phyloP scores from a whole-genome alignment of 1,140 invertebrate genomes.

The Nasonia longicornis region DNA sequence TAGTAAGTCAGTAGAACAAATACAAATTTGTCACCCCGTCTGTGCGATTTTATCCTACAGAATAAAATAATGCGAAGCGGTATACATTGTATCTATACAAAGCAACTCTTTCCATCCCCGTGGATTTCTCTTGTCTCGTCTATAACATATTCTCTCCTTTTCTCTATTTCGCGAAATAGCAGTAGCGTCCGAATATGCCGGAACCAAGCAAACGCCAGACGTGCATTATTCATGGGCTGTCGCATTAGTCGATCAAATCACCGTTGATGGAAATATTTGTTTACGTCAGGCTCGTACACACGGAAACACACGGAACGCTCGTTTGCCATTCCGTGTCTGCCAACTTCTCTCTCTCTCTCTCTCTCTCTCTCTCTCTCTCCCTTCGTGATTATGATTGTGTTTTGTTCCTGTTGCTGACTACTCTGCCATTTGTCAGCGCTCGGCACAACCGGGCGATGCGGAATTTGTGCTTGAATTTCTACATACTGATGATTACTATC shows the following conservation, averaged over 20 bases:
- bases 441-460: not conserved
- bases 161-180: too few species aligned
- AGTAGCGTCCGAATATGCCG: not conserved
- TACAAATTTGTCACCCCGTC: too few species aligned
- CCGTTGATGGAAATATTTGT: slow-evolving; percentile 24
- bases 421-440: not conserved
- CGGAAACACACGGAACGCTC: not conserved
- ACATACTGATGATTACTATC: too few species aligned
- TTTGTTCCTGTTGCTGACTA: not conserved
- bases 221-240: slow-evolving; percentile 16
- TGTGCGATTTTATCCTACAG: too few species aligned
- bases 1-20: too few species aligned
- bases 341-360: not conserved
- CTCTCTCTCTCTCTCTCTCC: not conserved
- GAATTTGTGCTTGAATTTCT: too few species aligned
- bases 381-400: not conserved
- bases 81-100: too few species aligned
- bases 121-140: too few species aligned
- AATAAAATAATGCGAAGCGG: too few species aligned
- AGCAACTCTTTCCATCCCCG: too few species aligned
- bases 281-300: not conserved
- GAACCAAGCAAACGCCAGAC: slow-evolving; percentile 4
- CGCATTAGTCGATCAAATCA: slow-evolving; percentile 29
- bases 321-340: not conserved
- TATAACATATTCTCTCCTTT: too few species aligned